phyloP scores from a whole-genome alignment of 1,140 invertebrate genomes.

The Euwallacea fornicatus region DNA sequence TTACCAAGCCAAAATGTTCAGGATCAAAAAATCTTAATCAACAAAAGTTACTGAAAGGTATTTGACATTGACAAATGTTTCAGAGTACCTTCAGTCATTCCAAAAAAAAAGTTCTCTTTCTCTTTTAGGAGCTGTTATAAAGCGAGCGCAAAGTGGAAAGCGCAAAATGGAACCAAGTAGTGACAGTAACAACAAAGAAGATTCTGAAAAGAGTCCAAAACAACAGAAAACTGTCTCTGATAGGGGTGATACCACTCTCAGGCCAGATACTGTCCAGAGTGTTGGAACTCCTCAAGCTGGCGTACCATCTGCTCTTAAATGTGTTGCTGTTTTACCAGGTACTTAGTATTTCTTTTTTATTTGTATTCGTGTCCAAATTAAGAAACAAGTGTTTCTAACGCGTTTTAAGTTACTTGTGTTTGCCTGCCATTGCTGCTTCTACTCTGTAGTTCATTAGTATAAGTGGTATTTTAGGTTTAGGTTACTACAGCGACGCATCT shows the following conservation, averaged over 20 bases:
- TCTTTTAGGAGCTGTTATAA: no score
- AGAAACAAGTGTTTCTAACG: neutral
- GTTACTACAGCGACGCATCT: conserved; percentile 70
- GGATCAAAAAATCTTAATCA: conserved; percentile 54
- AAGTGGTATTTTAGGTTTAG: conserved; percentile 56
- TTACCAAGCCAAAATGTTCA: conserved; percentile 44
- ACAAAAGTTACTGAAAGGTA: conserved; percentile 61
- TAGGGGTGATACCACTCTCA: no score
- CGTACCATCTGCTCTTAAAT: conserved; percentile 57
- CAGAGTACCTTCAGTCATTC: neutral
- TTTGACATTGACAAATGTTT: conserved; percentile 60
- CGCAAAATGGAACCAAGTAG: conserved; percentile 57
- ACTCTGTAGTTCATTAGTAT: no score
- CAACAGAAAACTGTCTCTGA: conserved; percentile 1
- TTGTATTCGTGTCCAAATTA: neutral
- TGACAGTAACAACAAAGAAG: conserved; percentile 39
- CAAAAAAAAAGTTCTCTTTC: no score
- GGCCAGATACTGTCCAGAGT: neutral
- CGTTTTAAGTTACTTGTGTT: neutral
- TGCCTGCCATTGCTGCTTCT: no score
- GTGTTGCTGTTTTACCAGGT: conserved; percentile 73
- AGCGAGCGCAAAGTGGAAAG: conserved; percentile 50
- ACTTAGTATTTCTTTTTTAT: conserved; percentile 10
- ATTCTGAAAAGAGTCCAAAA: conserved; percentile 31
- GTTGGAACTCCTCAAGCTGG: conserved; percentile 2